phyloP scores from a whole-genome alignment of 2,888 invertebrate genomes.

The Xestia sexstrigata region DNA sequence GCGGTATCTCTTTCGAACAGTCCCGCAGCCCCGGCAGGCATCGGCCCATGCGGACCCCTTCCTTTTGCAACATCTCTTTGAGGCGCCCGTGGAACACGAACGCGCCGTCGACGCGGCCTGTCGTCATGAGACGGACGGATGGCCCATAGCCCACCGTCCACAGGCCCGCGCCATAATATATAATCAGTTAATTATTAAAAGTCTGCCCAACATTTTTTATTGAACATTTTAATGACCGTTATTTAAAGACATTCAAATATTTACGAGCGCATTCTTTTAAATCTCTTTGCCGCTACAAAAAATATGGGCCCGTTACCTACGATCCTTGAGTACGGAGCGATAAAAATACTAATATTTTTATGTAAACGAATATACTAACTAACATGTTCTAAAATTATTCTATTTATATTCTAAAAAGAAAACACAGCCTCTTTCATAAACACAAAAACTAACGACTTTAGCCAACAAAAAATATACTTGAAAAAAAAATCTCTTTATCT shows the following conservation, averaged over 20 bases:
- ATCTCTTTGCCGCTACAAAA: background rate
- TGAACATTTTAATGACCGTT: background rate
- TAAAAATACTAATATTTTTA: conserved; percentile 15
- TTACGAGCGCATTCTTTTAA: no score
- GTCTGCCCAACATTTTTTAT: no score
- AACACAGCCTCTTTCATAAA: conserved; percentile 13
- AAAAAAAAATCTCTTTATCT: conserved; percentile 55
- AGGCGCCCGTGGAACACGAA: no score
- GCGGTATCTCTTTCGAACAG: no score
- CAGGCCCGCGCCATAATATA: no score
- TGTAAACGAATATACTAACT: conserved; percentile 2
- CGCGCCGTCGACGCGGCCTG: no score
- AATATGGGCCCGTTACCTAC: background rate
- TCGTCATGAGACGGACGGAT: no score
- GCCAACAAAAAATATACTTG: conserved; percentile 32
- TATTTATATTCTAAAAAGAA: conserved; percentile 16
- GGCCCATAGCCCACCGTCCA: no score
- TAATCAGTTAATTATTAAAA: no score
- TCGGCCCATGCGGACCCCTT: no score
- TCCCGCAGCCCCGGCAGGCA: no score
- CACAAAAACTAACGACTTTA: conserved; percentile 23
- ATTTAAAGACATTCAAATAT: background rate
- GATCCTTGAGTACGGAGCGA: background rate
- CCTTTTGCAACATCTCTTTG: no score
- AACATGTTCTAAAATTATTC: conserved; percentile 12